Evolutionary conservation across 64 coral and sea anemone species (phyloP).

Genomic region (Actinia equina): DNA sequence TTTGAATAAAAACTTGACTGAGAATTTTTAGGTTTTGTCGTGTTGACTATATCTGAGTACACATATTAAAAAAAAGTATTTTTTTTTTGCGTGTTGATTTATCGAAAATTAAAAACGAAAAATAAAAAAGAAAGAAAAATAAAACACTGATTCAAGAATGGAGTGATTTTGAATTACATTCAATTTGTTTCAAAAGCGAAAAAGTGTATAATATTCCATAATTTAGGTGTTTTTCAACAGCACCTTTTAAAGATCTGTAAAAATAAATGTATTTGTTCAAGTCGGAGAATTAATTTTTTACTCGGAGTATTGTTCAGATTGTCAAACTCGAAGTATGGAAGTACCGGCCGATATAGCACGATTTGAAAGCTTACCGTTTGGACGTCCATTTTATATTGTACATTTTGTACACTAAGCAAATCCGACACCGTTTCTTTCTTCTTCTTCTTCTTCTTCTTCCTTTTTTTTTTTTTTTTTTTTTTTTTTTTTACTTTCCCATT

Average conservation of each 20-base stretch:
- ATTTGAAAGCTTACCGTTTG: neutral
- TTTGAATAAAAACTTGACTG: neutral
- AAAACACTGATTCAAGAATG: neutral
- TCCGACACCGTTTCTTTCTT: neutral
- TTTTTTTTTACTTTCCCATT: no score
- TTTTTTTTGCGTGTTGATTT: neutral
- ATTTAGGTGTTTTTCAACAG: no score
- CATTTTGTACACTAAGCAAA: neutral
- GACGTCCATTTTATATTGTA: slow-evolving; percentile 2
- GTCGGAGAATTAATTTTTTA: neutral
- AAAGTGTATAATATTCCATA: no score
- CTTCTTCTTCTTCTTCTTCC: neutral
- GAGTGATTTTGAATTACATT: no score
- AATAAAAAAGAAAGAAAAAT: neutral
- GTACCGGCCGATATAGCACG: no score
- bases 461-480: no score
- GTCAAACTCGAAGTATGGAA: no score
- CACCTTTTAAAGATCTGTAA: neutral
- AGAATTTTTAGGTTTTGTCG: neutral
- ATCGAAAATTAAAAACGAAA: neutral
- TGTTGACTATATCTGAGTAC: no score
- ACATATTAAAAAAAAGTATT: no score
- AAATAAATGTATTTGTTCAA: neutral
- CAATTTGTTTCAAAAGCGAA: no score
- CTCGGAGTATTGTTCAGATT: no score